phyloP scores from a whole-genome alignment of 2,888 invertebrate genomes.

The Falcaria lacertinaria region DNA sequence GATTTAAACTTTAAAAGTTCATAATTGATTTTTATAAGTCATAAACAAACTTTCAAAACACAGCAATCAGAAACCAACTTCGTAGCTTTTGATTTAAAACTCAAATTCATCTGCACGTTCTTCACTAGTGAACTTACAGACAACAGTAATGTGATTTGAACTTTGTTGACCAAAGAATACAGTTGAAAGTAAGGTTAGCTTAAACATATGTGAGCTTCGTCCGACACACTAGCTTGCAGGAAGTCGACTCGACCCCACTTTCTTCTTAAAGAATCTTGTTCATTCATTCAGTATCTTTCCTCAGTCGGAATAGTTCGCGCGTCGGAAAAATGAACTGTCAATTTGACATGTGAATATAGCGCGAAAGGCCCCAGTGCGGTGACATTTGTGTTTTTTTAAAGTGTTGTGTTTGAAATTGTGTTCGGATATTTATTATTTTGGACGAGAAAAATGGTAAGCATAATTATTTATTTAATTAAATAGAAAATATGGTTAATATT shows the following conservation, averaged over 20 bases:
- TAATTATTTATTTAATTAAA: not conserved
- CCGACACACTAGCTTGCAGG: slow-evolving; percentile 34
- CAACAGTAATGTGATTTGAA: not conserved
- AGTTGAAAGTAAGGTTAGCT: not conserved
- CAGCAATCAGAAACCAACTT: not conserved
- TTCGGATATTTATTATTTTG: slow-evolving; percentile 27
- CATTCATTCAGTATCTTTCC: slow-evolving; percentile 28
- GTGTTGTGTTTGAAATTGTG: slow-evolving; percentile 12
- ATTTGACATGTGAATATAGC: slow-evolving; percentile 21
- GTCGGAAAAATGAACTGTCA: slow-evolving; percentile 29
- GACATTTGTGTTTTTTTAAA: slow-evolving; percentile 29
- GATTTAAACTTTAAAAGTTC: not conserved
- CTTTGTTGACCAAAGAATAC: not conserved
- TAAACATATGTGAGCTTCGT: not conserved
- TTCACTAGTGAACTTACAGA: not conserved
- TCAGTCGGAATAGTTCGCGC: slow-evolving; percentile 21
- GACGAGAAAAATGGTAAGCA: slow-evolving; percentile 29
- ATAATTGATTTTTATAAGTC: not conserved
- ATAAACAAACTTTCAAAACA: not conserved
- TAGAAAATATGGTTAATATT: too few relatives aligned
- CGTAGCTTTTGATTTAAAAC: not conserved
- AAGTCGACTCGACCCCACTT: slow-evolving; percentile 47
- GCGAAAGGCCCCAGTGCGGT: slow-evolving; percentile 29
- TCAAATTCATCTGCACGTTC: not conserved
- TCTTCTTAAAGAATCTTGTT: slow-evolving; percentile 38